phyloP scores from a whole-genome alignment of 2,888 invertebrate genomes.

The Agonopterix heracliana region DNA sequence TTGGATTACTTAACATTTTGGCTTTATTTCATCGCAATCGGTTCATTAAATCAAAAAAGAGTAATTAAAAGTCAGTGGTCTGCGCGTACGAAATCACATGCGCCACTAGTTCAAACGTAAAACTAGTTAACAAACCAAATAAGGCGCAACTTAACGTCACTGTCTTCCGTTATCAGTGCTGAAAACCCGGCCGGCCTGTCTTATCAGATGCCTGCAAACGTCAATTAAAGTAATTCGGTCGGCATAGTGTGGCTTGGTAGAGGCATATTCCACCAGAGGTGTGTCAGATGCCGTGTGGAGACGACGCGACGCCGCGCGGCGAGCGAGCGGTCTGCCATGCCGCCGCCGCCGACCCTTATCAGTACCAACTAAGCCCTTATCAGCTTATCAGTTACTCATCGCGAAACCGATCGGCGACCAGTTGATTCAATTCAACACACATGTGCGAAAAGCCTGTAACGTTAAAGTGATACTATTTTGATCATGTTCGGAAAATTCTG shows the following conservation, averaged over 20 bases:
- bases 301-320: slow-evolving; percentile 5
- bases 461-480: slow-evolving; percentile 44
- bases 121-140: background rate
- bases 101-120: no score
- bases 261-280: background rate
- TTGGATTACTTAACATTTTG: no score
- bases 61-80: no score
- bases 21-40: no score
- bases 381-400: slow-evolving; percentile 65
- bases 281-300: slow-evolving; percentile 3
- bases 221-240: slow-evolving; percentile 15
- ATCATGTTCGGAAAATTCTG: slow-evolving; percentile 43
- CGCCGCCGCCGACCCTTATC: background rate
- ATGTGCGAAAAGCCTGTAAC: slow-evolving; percentile 17
- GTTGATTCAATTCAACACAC: slow-evolving; percentile 25
- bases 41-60: no score
- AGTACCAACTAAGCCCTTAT: slow-evolving; percentile 26
- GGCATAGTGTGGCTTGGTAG: no score
- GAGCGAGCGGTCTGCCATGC: slow-evolving; percentile 2
- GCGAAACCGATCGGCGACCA: slow-evolving; percentile 55
- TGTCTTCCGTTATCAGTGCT: slow-evolving; percentile 5
- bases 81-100: no score
- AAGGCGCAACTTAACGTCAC: background rate
- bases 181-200: slow-evolving; percentile 10
- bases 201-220: slow-evolving; percentile 16